Conservation (phyloP, 2,113 vertebrate species). For the Benitochromis conjunctus region DNA sequence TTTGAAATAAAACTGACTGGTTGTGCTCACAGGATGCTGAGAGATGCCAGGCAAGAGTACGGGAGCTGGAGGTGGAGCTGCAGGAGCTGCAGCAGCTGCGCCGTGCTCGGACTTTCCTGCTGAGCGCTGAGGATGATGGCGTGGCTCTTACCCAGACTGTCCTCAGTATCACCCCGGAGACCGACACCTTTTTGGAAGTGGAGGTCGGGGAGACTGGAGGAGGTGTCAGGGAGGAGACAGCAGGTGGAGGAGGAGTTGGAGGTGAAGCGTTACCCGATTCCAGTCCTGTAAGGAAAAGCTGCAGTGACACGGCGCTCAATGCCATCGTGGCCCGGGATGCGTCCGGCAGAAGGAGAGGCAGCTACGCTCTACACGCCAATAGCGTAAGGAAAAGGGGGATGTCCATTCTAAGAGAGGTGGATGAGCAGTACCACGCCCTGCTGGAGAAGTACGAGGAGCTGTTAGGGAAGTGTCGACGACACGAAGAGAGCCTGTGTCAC, state of each 20-base stretch:
- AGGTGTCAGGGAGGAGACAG: slow-evolving; percentile 67
- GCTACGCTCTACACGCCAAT: slow-evolving; percentile 89
- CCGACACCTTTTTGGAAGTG: slow-evolving; percentile 70
- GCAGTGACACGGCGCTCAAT: slow-evolving; percentile 93
- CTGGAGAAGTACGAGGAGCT: slow-evolving; percentile 97
- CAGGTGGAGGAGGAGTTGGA: slow-evolving; percentile 52
- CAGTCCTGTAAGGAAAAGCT: slow-evolving; percentile 89
- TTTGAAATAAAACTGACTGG: not conserved
- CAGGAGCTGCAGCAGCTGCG: slow-evolving; percentile 94
- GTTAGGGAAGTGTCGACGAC: slow-evolving; percentile 88
- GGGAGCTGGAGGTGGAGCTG: slow-evolving; percentile 91
- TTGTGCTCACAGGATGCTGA: slow-evolving; percentile 76
- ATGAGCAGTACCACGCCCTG: slow-evolving; percentile 96
- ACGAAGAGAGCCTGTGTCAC: slow-evolving; percentile 88
- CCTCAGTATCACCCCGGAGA: slow-evolving; percentile 87
- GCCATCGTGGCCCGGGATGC: slow-evolving; percentile 88
- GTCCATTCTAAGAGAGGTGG: slow-evolving; percentile 97
- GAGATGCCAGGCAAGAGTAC: slow-evolving; percentile 86
- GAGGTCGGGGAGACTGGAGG: slow-evolving; percentile 48
- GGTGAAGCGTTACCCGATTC: slow-evolving; percentile 53
- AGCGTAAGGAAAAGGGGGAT: slow-evolving; percentile 90
- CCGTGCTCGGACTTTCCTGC: slow-evolving; percentile 85
- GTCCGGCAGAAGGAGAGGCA: slow-evolving; percentile 82
- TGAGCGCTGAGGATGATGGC: slow-evolving; percentile 81
- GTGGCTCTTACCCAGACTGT: slow-evolving; percentile 82